Evolutionary conservation across 1,140 invertebrate genomes (phyloP).

Genomic region (Drosophila kikkawai): DNA sequence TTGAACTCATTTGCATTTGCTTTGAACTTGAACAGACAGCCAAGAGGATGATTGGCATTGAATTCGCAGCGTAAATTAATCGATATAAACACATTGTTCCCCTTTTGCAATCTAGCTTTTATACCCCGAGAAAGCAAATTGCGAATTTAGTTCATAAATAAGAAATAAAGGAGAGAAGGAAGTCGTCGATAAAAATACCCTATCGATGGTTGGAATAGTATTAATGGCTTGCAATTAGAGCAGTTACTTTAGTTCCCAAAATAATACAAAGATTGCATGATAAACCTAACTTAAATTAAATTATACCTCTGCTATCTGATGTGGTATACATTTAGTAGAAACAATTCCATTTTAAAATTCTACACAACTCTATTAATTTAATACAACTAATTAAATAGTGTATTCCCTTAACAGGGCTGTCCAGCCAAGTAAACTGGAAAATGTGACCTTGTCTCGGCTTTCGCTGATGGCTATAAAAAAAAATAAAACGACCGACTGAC

Average conservation of each 20-base stretch:
- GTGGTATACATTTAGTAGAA: background rate
- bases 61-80: constrained; percentile 8
- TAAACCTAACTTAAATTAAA: background rate
- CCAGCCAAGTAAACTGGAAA: constrained; percentile 43
- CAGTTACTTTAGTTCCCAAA: background rate
- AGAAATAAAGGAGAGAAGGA: constrained; percentile 24
- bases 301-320: background rate
- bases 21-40: constrained; percentile 9
- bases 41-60: constrained; percentile 6
- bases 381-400: background rate
- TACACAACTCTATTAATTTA: background rate
- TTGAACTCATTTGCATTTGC: background rate
- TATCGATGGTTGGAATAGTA: background rate
- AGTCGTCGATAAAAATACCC: background rate
- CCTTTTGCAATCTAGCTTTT: background rate
- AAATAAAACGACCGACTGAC: constrained; percentile 34
- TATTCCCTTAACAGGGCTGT: background rate
- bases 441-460: constrained; percentile 58
- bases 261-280: too few species aligned
- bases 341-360: background rate
- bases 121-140: constrained; percentile 17
- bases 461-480: constrained; percentile 19
- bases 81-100: constrained; percentile 24
- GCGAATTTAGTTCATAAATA: constrained; percentile 56
- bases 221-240: background rate